Conservation (phyloP, 2,113 vertebrate species). For the Candoia aspera region DNA sequence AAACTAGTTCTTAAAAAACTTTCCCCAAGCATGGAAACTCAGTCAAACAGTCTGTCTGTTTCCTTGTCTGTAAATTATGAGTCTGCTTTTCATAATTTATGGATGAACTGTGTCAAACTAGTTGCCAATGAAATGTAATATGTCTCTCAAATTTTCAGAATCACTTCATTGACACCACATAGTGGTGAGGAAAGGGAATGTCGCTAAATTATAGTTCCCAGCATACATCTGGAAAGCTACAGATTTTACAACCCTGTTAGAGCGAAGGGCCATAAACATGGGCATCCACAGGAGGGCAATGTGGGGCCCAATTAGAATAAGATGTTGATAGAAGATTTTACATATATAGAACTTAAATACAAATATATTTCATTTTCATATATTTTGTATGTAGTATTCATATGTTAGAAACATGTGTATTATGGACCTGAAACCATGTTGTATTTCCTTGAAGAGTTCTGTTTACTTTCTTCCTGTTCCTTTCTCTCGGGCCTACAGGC, state of each 20-base stretch:
- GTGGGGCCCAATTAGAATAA: neutral
- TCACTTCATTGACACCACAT: neutral
- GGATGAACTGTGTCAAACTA: neutral
- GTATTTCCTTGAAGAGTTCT: too few relatives aligned
- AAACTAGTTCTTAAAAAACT: neutral
- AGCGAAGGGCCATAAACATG: neutral
- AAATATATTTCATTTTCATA: too few relatives aligned
- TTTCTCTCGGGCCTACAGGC: too few relatives aligned
- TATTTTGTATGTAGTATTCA: too few relatives aligned
- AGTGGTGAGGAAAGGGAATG: neutral
- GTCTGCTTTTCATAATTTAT: neutral
- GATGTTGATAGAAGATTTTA: too few relatives aligned
- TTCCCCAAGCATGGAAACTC: neutral
- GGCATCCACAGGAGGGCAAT: neutral
- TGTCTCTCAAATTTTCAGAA: neutral
- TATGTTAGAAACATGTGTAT: too few relatives aligned
- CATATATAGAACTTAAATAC: too few relatives aligned
- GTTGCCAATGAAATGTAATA: neutral
- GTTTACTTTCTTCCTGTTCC: too few relatives aligned
- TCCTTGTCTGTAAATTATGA: neutral
- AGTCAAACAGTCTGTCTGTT: neutral
- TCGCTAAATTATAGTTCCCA: neutral
- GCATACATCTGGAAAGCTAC: neutral
- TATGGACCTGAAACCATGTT: too few relatives aligned
- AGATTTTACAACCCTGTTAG: neutral